Evolutionary conservation across 2,797 vertebrate species (phyloP).

Genomic region (Amazona ochrocephala): DNA sequence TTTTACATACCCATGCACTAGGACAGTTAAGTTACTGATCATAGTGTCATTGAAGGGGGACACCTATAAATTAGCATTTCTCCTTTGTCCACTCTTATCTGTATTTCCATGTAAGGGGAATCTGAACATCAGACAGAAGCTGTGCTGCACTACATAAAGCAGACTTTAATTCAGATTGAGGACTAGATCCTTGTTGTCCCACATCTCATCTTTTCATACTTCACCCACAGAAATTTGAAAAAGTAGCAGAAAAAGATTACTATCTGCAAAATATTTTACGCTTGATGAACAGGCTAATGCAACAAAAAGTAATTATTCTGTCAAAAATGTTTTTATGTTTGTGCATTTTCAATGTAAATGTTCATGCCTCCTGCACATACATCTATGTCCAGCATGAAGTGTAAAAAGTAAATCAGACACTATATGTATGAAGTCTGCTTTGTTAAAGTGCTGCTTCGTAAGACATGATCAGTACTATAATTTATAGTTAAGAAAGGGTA

Average conservation of each 20-base stretch:
- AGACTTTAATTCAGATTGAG: background rate
- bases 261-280: background rate
- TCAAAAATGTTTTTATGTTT: background rate
- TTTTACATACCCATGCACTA: background rate
- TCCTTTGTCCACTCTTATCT: too few species aligned
- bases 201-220: background rate
- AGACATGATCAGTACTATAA: background rate
- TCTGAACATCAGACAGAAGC: background rate
- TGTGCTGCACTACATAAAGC: background rate
- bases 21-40: background rate
- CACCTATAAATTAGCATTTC: too few species aligned
- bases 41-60: too few species aligned
- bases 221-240: background rate
- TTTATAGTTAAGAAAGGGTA: background rate
- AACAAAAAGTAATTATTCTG: background rate
- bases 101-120: background rate
- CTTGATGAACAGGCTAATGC: background rate
- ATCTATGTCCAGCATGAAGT: background rate
- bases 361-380: background rate
- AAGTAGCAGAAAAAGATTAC: background rate
- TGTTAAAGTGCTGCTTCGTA: background rate
- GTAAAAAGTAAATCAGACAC: background rate
- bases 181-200: background rate
- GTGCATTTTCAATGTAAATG: background rate
- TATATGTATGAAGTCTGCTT: background rate